Percentiles rank a stretch among this genome's conserved stretches.
Conservation (phyloP, 2,113 vertebrate species). For the Dermatemys mawii region DNA sequence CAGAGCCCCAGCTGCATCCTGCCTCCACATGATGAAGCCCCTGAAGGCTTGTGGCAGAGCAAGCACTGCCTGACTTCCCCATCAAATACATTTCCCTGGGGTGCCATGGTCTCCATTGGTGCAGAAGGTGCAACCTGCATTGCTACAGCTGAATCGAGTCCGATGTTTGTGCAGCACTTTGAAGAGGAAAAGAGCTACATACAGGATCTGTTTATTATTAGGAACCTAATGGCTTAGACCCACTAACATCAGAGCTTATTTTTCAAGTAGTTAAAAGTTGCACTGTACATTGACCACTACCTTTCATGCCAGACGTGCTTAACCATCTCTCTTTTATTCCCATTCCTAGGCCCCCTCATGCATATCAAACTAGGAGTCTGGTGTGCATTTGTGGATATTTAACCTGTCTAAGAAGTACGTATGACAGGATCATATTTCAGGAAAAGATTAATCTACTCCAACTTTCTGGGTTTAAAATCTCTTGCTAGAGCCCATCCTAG, state of each 20-base stretch:
- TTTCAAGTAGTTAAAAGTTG: background rate
- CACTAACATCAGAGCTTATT: background rate
- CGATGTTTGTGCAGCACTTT: conserved; percentile 2
- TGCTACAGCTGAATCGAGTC: background rate
- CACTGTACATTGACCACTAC: background rate
- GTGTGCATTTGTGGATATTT: conserved; percentile 53
- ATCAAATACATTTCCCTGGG: background rate
- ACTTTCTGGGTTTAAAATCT: conserved; percentile 59
- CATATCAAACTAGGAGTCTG: background rate
- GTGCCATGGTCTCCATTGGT: background rate
- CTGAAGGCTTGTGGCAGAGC: background rate
- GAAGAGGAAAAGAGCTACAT: background rate
- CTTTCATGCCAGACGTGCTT: conserved; percentile 23
- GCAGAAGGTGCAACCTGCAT: background rate
- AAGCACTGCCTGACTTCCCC: background rate
- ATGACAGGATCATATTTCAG: conserved; percentile 50
- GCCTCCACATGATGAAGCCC: background rate
- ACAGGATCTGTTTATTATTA: background rate
- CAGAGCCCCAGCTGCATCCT: background rate
- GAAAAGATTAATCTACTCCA: conserved; percentile 53
- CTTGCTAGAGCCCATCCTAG: conserved; percentile 56
- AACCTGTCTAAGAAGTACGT: conserved; percentile 41
- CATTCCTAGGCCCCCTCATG: background rate
- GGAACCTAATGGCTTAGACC: background rate
- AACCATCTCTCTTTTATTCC: background rate